Evolutionary conservation across 2,888 invertebrate genomes (phyloP), one percentile per base, ranked within the genome.

Genomic region (Spialia ferax): DNA sequence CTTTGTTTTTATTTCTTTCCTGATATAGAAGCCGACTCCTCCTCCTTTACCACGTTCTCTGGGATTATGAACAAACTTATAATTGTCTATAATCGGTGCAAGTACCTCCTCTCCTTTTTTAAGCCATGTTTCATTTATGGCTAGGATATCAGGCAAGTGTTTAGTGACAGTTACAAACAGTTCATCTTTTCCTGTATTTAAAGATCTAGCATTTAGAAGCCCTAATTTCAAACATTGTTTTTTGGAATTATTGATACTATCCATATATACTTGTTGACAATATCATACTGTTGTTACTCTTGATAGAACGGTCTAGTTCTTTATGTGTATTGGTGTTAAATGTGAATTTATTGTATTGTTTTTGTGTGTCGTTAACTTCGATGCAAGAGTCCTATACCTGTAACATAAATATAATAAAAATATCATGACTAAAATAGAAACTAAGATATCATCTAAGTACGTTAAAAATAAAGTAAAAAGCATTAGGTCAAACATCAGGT

Each of bases 181-280:
- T 42, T 42, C 42, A 7, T 42, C 42, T 15, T 42, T 42, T n/a
- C 42, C 42, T 15, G 42, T 42, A n/a, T 42, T 42, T 42, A 42
- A 7, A 2, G 42, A 42, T 15, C 42, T 42, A n/a, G 42, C 42
- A 15, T 42, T 42, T 15, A 42, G 15, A 4, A 42, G 15, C 15
- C 42, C 42, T 42, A 42, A 7, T 15, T n/a, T 42, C 15, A 42
- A 35, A 35, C 32, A 35, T 35, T 7, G 8, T 35, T 35, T 35
- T 10, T 35, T 35, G 7, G 32, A 35, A 35, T 35, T 35, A 42
- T 42, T 42, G 15, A 42, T 42, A n/a, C n/a, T n/a, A n/a, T 15
- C 2, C 42, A 42, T 42, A 42, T 42, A 42, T 10, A 2, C 5
- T 11, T 35, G 10, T 10, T 10, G 10, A 35, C 11, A 35, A 35